A percentile compares a stretch with the other conserved stretches of the same genome.
Conservation (phyloP, 2,113 vertebrate species). For the Pseudopipra pipra region DNA sequence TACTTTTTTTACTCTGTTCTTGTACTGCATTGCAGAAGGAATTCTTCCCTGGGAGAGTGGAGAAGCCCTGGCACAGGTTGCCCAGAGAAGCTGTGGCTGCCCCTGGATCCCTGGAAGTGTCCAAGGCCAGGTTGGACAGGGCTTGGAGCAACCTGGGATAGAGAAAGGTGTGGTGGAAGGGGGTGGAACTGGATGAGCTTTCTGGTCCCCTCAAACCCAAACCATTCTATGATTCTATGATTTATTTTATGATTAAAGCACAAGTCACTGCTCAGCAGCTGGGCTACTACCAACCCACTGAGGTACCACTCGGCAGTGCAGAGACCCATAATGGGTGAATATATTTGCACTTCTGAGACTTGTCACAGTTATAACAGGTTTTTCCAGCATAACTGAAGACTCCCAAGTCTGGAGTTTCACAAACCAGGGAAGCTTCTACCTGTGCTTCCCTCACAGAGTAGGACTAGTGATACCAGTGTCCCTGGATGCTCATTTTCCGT, state of each 20-base stretch:
- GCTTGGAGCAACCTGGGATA: fast-evolving
- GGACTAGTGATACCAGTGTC: not conserved
- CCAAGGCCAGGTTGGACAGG: fast-evolving
- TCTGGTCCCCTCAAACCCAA: not conserved
- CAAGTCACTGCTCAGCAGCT: not conserved
- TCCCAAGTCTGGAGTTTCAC: not conserved
- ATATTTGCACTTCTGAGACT: not conserved
- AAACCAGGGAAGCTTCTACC: not conserved
- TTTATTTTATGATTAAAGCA: not conserved
- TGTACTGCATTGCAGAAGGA: not conserved
- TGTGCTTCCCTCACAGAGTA: not conserved
- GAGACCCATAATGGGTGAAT: not conserved
- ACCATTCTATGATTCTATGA: not conserved
- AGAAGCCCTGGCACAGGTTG: fast-evolving
- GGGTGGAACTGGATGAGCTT: fast-evolving
- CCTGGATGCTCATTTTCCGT: not conserved
- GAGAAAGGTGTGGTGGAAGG: not conserved
- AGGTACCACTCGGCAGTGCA: not conserved
- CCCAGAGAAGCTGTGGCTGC: not conserved
- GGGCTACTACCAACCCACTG: not conserved
- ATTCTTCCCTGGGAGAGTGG: not conserved
- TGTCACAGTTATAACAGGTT: not conserved
- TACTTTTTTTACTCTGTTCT: not conserved
- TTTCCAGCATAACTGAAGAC: not conserved
- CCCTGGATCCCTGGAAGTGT: not conserved